phyloP scores from a whole-genome alignment of 2,113 vertebrate species.

The Anarrhichthys ocellatus region DNA sequence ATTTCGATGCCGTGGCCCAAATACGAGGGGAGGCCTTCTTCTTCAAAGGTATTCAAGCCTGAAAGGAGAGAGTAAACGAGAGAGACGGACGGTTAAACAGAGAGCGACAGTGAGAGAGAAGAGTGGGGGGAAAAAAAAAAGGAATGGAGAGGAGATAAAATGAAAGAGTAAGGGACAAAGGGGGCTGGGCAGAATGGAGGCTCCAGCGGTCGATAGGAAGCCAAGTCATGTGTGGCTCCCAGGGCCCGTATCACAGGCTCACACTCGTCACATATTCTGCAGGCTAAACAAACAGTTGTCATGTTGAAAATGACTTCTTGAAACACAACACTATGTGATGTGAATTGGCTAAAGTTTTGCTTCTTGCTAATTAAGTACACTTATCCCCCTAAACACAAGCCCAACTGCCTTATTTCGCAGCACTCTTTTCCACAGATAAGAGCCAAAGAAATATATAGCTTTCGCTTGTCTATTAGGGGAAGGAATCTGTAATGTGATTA shows the following conservation, averaged over 20 bases:
- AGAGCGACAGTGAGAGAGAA: not conserved
- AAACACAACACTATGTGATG: not conserved
- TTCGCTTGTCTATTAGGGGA: not conserved
- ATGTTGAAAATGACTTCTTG: not conserved
- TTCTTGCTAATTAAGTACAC: not conserved
- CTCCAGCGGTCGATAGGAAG: slow-evolving; percentile 51
- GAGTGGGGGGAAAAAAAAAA: not conserved
- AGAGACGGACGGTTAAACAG: slow-evolving; percentile 1
- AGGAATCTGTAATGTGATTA: not conserved
- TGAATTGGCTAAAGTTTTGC: not conserved
- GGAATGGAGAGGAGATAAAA: slow-evolving; percentile 37
- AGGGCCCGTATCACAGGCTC: slow-evolving; percentile 18
- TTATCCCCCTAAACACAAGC: not conserved
- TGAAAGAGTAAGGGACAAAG: slow-evolving; percentile 2
- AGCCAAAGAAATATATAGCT: not conserved
- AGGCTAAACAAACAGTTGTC: slow-evolving; percentile 29
- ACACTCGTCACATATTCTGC: slow-evolving; percentile 25
- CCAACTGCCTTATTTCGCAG: not conserved
- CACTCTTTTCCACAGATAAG: not conserved
- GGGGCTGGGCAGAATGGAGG: slow-evolving; percentile 1
- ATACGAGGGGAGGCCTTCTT: slow-evolving; percentile 99
- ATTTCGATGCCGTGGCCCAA: slow-evolving; percentile 96
- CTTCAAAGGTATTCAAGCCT: slow-evolving; percentile 91
- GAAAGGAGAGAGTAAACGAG: slow-evolving; percentile 13
- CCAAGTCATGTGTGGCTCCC: slow-evolving; percentile 53